Base-by-base conservation (phyloP, 1,140 invertebrate genomes). In the Ceratina japonica region DNA sequence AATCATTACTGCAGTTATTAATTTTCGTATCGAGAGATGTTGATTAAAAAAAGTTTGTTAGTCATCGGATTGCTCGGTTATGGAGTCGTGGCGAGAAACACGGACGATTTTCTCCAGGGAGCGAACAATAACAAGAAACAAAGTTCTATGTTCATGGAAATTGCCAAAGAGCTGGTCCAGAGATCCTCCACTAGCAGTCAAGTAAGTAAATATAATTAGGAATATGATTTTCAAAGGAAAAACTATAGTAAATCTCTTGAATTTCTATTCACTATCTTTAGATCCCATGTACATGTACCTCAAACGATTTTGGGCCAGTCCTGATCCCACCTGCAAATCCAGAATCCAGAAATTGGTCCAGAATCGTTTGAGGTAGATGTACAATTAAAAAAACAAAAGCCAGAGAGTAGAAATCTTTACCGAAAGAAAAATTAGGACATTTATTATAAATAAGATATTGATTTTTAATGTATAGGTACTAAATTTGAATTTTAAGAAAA, bases 401-500 rank as follows among this genome's bases (percentile, higher is more conserved):
- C 13, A 16, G 18, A 22, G 27, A 31, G 27, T 31, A 31, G 27
- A 31, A 31, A 22, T 13, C 18, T 12, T 61, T 51, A 3, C 8
- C 16, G 1, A 15, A 44, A 59, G 49, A 27, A 13, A 22, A 16
- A 24, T 58, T 5, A 56, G 18, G 16, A 18, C 44, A 62, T 24
- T 31, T 22, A 16, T 22, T 15, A n/a, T 27, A 61, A 78, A 7
- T 16, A 4, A n/a, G n/a, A 24, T 12, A 22, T 62, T 37, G 24
- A 27, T 13, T n/a, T 63, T 31, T 75, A 51, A 88, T 79, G 4
- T 91, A 97, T n/a, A n/a, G 95, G 95, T 97, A 0, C 93, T 97
- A 10, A 97, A 96, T 83, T 89, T 97, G 24, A 97, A 97, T 90
- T 89, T 97, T n/a, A n/a, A n/a, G n/a, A n/a, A n/a, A n/a, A n/a